These are phyloP conservation scores for Anoura caudifer DNA, from an alignment of 2,113 vertebrate genomes.

Conservation along the genomic window DNA sequence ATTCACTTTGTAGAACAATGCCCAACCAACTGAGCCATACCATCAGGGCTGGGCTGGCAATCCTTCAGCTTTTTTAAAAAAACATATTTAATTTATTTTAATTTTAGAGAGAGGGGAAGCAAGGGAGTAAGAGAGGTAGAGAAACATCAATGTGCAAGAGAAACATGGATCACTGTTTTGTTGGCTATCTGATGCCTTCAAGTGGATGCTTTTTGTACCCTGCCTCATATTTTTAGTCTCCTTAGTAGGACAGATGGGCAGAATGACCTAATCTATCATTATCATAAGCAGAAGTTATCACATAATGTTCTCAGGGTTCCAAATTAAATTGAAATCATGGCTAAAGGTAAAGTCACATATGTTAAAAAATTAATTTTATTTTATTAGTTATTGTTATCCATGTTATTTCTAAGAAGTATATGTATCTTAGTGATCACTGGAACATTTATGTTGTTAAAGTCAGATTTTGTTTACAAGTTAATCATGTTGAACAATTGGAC, in stretches of 20 bases:
- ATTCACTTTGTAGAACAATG: too few species aligned
- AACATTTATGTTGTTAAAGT: not conserved
- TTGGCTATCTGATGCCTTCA: not conserved
- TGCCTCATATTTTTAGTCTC: not conserved
- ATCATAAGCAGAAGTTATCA: not conserved
- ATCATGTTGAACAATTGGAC: not conserved
- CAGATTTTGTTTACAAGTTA: not conserved
- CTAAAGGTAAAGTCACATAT: not conserved
- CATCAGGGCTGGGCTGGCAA: too few species aligned
- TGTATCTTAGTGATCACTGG: not conserved
- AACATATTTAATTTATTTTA: too few species aligned
- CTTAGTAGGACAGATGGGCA: not conserved
- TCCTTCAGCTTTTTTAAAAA: too few species aligned
- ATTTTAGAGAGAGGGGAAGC: too few species aligned
- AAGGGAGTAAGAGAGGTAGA: too few species aligned
- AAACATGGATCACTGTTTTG: not conserved
- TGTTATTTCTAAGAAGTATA: not conserved
- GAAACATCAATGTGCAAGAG: too few species aligned
- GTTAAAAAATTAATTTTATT: not conserved
- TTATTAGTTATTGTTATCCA: not conserved
- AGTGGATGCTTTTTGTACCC: not conserved
- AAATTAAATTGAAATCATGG: not conserved
- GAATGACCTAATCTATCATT: not conserved
- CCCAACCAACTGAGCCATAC: too few species aligned
- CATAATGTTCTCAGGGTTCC: not conserved